Percentiles rank a stretch among this genome's conserved stretches.
These are phyloP conservation scores for Drosophila carrolli DNA, from an alignment of 1,140 invertebrate genomes.

Conservation along the genomic window DNA sequence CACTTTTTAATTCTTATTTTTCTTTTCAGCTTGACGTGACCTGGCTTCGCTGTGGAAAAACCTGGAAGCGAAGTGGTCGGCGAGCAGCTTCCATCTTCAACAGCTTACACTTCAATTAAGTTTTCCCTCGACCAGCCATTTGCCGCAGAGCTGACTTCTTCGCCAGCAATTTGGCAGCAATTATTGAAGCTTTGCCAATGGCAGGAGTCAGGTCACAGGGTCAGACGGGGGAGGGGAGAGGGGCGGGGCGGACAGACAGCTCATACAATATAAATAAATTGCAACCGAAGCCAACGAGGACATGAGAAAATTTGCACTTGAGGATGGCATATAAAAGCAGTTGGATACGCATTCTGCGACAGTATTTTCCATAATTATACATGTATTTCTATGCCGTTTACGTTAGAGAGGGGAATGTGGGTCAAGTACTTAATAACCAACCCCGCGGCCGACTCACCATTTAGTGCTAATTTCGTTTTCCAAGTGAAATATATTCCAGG, in stretches of 20 bases:
- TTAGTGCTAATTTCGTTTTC: constrained; percentile 73
- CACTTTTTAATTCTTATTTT: constrained; percentile 46
- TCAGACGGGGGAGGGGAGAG: not conserved
- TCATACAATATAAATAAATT: constrained; percentile 75
- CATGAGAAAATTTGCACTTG: constrained; percentile 32
- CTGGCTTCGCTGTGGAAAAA: constrained; percentile 49
- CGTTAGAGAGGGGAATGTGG: constrained; percentile 26
- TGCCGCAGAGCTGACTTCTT: constrained; percentile 52
- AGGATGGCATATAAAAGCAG: constrained; percentile 8
- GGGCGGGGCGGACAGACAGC: constrained; percentile 1
- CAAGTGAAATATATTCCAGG: constrained; percentile 60
- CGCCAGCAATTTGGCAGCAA: constrained; percentile 78
- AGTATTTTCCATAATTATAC: constrained; percentile 25
- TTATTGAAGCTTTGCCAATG: constrained; percentile 77
- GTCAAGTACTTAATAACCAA: constrained; percentile 69
- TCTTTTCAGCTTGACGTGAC: constrained; percentile 62
- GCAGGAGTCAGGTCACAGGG: constrained; percentile 55
- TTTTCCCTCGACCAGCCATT: constrained; percentile 53
- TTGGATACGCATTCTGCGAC: constrained; percentile 1
- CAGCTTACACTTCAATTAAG: constrained; percentile 80
- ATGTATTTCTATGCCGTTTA: constrained; percentile 9
- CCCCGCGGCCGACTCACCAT: constrained; percentile 53
- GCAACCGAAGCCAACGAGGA: constrained; percentile 54
- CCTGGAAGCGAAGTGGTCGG: not conserved
- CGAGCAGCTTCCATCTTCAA: constrained; percentile 66